Evolutionary conservation across 2,797 vertebrate species (phyloP), one percentile per base, ranked within the genome.

Genomic region (Apogon talboti): DNA sequence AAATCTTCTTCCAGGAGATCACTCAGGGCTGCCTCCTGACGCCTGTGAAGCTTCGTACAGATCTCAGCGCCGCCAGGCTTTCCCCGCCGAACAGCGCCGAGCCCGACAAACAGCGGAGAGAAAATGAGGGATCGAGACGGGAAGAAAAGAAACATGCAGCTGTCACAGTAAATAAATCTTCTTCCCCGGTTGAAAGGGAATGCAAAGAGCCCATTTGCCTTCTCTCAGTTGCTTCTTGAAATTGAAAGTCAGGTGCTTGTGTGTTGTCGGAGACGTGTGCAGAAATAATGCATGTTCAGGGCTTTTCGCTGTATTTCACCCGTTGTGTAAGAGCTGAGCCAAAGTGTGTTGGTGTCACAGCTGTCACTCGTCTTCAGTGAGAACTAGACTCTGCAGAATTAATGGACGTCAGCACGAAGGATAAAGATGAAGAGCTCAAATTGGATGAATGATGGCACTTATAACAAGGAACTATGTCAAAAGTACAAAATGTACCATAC

Each of bases 1-100:
- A 87, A 87, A 82, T 83, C 78, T 74, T 70, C 78, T 84, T 90
- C 78, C 85, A 76, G 79, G 79, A 87, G 83, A 89, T 89, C 88
- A 89, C 74, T 84, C 63, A 73, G 60, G 71, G 79, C 79, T 84
- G 79, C 81, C 84, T 28, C 79, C 78, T 35, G 74, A 81, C 49
- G 50, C 66, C 55, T 73, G 60, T 73, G 80, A 88, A 85, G 83
- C 74, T 63, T 58, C 24, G 45, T 66, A 62, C 47, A 46, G 76
- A 81, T 72, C 72, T 53, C 8, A 14, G 33, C 0, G 74, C 79
- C 46, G 73, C 71, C 38, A 66, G 79, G 70, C 79, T 81, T 78
- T 53, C 68, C 77, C 71, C 56, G 69, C 60, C 58, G 64, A 66
- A 33, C 69, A 53, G 58, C 52, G 35, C 28, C 13, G 0, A 62